A percentile compares a stretch with the other conserved stretches of the same genome.
Evolutionary conservation across 2,113 vertebrate species (phyloP).

Genomic region (Motacilla alba): DNA sequence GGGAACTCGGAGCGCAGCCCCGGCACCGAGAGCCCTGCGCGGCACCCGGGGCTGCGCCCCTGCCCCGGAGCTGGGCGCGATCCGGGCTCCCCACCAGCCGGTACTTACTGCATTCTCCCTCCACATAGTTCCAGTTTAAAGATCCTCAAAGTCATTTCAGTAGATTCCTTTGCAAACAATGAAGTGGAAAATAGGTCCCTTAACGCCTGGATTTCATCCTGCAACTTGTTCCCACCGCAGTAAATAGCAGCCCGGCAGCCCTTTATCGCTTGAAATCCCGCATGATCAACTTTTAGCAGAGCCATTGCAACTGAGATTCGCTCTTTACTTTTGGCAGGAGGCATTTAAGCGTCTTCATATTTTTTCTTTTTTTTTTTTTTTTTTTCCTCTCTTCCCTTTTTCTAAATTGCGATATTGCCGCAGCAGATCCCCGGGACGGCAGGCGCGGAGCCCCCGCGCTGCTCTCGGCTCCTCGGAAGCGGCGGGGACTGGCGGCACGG

Average conservation of each 20-base stretch:
- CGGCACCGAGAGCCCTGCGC: not conserved
- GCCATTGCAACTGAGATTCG: not conserved
- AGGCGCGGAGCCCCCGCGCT: constrained; percentile 25
- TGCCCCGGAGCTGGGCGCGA: fast-evolving
- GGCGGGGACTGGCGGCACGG: constrained; percentile 67
- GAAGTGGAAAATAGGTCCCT: constrained; percentile 28
- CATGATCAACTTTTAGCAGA: constrained; percentile 50
- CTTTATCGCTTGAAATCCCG: not conserved
- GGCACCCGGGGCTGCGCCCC: not conserved
- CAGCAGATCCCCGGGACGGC: constrained; percentile 77
- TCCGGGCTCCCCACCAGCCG: not conserved
- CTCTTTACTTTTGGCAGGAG: constrained; percentile 2
- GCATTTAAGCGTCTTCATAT: not conserved
- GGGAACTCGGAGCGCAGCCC: not conserved
- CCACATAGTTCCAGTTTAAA: constrained; percentile 81
- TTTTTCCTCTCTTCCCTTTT: no score
- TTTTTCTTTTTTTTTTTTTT: fast-evolving
- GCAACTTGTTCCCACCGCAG: constrained; percentile 51
- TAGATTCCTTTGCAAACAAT: constrained; percentile 40
- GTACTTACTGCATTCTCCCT: constrained; percentile 94
- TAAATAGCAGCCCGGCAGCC: not conserved
- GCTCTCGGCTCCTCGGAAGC: constrained; percentile 66
- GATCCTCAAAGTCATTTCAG: constrained; percentile 63
- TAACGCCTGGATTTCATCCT: constrained; percentile 23
- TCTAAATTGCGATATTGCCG: constrained; percentile 34